Conservation (phyloP, 2,113 vertebrate species). For the Taxidea taxus region DNA sequence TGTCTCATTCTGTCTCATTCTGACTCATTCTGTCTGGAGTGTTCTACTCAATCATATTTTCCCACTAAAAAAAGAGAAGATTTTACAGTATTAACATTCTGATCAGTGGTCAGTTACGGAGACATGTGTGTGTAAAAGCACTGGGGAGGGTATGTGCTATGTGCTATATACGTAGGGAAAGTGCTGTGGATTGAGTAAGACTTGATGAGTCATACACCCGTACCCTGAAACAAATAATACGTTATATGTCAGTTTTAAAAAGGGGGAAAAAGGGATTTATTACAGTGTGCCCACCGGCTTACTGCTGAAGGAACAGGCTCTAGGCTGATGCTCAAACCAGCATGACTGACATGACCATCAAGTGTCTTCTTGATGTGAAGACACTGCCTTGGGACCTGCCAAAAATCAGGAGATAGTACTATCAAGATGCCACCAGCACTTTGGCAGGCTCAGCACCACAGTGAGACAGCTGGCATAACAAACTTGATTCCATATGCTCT, state of each 20-base stretch:
- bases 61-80: background rate
- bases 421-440: background rate
- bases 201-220: too few relatives aligned
- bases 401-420: background rate
- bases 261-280: background rate
- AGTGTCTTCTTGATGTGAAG: background rate
- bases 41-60: background rate
- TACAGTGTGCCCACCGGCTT: background rate
- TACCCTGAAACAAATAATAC: too few relatives aligned
- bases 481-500: background rate
- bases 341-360: background rate
- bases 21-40: background rate
- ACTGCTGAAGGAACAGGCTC: background rate
- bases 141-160: too few relatives aligned
- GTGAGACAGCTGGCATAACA: background rate
- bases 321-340: background rate
- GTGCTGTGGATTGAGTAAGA: too few relatives aligned
- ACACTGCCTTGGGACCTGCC: background rate
- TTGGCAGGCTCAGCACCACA: background rate
- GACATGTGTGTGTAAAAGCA: background rate
- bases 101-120: background rate
- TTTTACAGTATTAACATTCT: background rate
- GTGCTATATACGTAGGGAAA: too few relatives aligned
- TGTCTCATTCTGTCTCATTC: too few relatives aligned
- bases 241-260: too few relatives aligned